Base-by-base conservation (phyloP, 2,888 invertebrate genomes). In the Dendrolimus pini region DNA sequence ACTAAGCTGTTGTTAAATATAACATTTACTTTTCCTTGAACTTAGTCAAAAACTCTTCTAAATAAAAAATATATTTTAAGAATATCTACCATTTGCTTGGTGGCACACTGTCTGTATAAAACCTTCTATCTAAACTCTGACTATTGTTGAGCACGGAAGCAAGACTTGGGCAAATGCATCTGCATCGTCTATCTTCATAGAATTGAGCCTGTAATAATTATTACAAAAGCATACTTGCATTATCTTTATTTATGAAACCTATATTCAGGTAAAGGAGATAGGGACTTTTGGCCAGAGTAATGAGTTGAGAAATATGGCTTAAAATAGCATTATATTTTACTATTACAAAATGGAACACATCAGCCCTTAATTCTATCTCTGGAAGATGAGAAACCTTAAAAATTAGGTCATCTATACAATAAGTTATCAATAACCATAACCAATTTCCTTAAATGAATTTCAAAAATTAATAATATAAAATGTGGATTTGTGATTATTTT, bases 131-230 rank as follows among this genome's bases (percentile, higher is more conserved):
- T 1, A 92, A 91, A 41, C 65, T 70, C 0, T 91, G 87, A 0
- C 92, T 85, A 60, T 85, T 93, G 71, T 94, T 95, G 66, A 94
- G 93, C 1, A 96, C 94, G 2, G 96, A 94, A 1, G 94, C 93
- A 41, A 95, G 93, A 71, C 95, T 94, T 0, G 96, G 96, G 72
- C 97, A 97, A 10, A 97, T 94, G 77, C 97, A 97, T 83, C 95
- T 96, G 77, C 97, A 97, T 71, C 97, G 86, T 72, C 94, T 95
- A 78, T 97, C 96, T 79, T 96, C 96, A 81, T 96, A 96, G 41
- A 64, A 66, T 53, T 70, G 69, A 0, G 59, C 66, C 70, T 70
- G 52, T 41, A 1, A 41, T 12, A 59, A 54, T 53, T 9, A 47
- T 47, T 47, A 47, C 30, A 30, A 30, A 30, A 30, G 30, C 30